phyloP scores from a whole-genome alignment of 2,888 invertebrate species.

The Gonocerus acuteangulatus region DNA sequence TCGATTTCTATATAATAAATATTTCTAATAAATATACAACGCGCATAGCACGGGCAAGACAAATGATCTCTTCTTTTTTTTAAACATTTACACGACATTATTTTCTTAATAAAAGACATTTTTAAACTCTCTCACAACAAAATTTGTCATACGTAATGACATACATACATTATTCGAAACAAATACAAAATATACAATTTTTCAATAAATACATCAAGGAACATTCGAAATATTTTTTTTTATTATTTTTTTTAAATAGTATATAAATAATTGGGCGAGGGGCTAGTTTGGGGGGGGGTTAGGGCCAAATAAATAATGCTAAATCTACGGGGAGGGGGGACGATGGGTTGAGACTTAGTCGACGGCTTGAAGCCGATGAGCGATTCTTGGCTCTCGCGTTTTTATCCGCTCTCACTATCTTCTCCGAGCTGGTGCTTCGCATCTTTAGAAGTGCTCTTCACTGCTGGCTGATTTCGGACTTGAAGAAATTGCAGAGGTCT shows the following conservation, averaged over 20 bases:
- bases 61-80: conserved; percentile 5
- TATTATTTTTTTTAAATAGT: conserved; percentile 4
- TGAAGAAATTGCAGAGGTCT: conserved; percentile 47
- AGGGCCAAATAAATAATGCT: conserved; percentile 10
- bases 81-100: conserved; percentile 3
- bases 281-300: neutral
- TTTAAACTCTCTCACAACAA: neutral
- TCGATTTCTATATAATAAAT: conserved; percentile 2
- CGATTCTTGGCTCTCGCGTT: neutral
- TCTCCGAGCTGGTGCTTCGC: too few relatives aligned
- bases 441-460: neutral
- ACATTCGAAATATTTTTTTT: conserved; percentile 14
- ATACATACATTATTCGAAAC: conserved; percentile 7
- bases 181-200: conserved; percentile 25
- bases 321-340: conserved; percentile 10
- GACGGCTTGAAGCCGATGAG: too few relatives aligned
- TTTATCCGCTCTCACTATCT: neutral
- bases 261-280: neutral
- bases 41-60: conserved; percentile 25
- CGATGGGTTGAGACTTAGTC: neutral
- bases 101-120: conserved; percentile 4
- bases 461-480: conserved; percentile 16
- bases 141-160: neutral
- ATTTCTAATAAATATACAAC: conserved; percentile 9
- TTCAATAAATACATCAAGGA: conserved; percentile 27